Percentiles rank a stretch among this genome's conserved stretches.
These are phyloP conservation scores for Glaucidium brasilianum DNA, from an alignment of 2,113 vertebrate species.

Conservation along the genomic window DNA sequence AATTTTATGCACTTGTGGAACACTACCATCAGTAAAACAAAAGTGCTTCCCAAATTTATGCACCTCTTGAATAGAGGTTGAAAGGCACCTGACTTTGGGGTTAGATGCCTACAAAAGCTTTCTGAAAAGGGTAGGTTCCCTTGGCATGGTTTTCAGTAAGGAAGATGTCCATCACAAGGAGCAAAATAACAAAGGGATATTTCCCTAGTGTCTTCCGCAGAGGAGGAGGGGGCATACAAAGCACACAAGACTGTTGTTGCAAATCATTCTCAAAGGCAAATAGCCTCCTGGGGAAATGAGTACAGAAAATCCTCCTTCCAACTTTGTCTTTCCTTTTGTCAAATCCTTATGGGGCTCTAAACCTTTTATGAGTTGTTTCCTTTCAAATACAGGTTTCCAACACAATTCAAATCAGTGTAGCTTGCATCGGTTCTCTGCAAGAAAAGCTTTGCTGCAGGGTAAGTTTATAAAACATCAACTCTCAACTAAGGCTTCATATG, in stretches of 20 bases:
- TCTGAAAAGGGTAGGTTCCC: neutral
- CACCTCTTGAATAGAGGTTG: neutral
- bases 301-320: neutral
- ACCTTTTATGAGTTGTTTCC: neutral
- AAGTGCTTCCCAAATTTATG: neutral
- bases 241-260: neutral
- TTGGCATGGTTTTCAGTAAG: neutral
- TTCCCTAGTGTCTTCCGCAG: neutral
- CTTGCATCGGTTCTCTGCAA: neutral
- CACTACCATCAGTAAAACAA: neutral
- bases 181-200: neutral
- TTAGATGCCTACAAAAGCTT: neutral
- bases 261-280: neutral
- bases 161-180: neutral
- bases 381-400: neutral
- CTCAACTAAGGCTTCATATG: neutral
- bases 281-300: neutral
- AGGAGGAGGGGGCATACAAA: neutral
- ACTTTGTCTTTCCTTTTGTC: neutral
- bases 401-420: neutral
- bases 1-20: neutral
- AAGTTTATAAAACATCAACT: neutral
- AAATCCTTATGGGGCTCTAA: neutral
- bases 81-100: neutral
- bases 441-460: neutral